These are phyloP conservation scores for Esox niger DNA, from an alignment of 2,113 vertebrate genomes.

Conservation along the genomic window DNA sequence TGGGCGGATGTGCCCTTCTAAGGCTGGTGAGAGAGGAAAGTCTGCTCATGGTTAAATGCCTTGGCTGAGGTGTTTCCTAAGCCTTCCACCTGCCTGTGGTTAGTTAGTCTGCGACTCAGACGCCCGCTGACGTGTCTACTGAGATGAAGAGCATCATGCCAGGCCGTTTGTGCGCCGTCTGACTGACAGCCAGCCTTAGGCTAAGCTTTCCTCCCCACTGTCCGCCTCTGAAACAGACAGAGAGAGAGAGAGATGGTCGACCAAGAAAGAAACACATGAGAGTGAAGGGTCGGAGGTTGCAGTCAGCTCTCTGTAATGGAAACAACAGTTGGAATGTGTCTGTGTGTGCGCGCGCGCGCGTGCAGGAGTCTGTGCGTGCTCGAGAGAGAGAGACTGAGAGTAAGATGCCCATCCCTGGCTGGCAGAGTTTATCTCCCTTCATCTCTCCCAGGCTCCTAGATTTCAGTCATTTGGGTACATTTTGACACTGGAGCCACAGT, in stretches of 20 bases:
- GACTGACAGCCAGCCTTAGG: neutral
- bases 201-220: neutral
- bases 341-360: neutral
- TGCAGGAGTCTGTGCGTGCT: neutral
- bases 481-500: slow-evolving; percentile 42
- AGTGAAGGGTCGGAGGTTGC: neutral
- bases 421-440: slow-evolving; percentile 11
- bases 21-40: slow-evolving; percentile 8
- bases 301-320: slow-evolving; percentile 17
- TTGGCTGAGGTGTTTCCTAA: neutral
- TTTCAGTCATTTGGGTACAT: slow-evolving; percentile 21
- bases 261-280: neutral
- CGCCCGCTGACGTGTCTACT: neutral
- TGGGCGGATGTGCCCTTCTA: neutral
- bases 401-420: neutral
- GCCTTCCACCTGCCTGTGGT: neutral
- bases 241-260: neutral
- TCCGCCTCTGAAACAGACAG: too few species aligned
- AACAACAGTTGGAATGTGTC: slow-evolving; percentile 14
- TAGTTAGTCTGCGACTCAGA: neutral
- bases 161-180: neutral
- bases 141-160: neutral
- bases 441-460: slow-evolving; percentile 22
- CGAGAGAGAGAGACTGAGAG: neutral
- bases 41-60: slow-evolving; percentile 1